phyloP scores from a whole-genome alignment of 2,888 invertebrate species.

The Athrips mouffetella region DNA sequence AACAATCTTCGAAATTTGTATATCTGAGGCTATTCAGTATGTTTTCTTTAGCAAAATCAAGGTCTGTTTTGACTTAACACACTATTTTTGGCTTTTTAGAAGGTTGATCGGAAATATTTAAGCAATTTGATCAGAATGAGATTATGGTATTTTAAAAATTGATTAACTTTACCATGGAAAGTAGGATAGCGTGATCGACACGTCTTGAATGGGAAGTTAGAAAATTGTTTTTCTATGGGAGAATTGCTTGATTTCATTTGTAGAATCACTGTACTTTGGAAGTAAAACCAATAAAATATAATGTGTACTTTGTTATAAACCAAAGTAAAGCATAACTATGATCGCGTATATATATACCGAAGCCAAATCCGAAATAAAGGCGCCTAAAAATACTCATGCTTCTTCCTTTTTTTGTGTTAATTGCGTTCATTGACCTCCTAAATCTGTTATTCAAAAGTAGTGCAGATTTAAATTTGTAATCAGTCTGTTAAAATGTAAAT shows the following conservation, averaged over 20 bases:
- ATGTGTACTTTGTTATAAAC: not conserved
- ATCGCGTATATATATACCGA: too few relatives aligned
- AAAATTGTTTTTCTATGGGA: too few relatives aligned
- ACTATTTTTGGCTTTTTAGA: not conserved
- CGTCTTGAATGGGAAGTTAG: too few relatives aligned
- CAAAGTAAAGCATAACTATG: too few relatives aligned
- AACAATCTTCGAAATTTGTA: slow-evolving; percentile 14
- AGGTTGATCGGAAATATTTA: not conserved
- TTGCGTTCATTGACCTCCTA: slow-evolving; percentile 48
- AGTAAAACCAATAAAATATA: too few relatives aligned
- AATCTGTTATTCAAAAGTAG: slow-evolving; percentile 43
- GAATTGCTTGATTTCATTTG: too few relatives aligned
- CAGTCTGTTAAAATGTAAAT: slow-evolving; percentile 13
- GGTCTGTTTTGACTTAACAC: not conserved
- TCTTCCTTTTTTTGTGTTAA: slow-evolving; percentile 23
- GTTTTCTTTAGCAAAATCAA: slow-evolving; percentile 1
- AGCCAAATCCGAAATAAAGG: not conserved
- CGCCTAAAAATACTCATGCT: slow-evolving; percentile 29
- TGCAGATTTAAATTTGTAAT: slow-evolving; percentile 39
- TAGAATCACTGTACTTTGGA: too few relatives aligned
- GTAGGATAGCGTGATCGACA: too few relatives aligned
- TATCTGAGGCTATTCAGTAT: not conserved
- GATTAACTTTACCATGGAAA: too few relatives aligned
- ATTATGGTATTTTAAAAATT: not conserved
- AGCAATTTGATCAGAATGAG: not conserved